These are phyloP conservation scores for Calcarius lapponicus DNA, from an alignment of 2,797 vertebrate genomes.

Conservation along the genomic window DNA sequence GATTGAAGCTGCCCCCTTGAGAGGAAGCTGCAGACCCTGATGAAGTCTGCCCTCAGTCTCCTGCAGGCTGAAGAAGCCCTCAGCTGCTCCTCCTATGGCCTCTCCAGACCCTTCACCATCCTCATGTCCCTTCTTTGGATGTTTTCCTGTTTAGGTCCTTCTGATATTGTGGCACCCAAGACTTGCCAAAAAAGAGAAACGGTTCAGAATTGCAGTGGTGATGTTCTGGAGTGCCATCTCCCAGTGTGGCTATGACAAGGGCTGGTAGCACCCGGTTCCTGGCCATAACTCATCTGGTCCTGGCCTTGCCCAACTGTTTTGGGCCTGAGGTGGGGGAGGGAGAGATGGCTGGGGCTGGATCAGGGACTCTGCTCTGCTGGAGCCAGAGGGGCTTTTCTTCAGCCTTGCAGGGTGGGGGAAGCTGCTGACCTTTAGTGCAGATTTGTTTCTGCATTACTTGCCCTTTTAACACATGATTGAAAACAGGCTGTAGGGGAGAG, in stretches of 20 bases:
- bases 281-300: background rate
- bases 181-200: background rate
- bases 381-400: background rate
- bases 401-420: background rate
- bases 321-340: background rate
- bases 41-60: background rate
- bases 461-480: constrained; percentile 5
- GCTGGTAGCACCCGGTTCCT: background rate
- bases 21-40: background rate
- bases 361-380: background rate
- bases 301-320: background rate
- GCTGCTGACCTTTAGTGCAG: background rate
- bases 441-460: background rate
- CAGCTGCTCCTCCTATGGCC: background rate
- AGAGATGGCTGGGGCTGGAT: background rate
- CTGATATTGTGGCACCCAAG: background rate
- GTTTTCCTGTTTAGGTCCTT: background rate
- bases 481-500: background rate
- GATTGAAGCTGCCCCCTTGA: background rate
- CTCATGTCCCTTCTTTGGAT: background rate
- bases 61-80: background rate
- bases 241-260: rapidly evolving
- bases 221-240: background rate
- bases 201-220: background rate
- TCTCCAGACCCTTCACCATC: background rate